Conservation (phyloP, 2,797 vertebrate species). For the Darevskia nairensis region DNA sequence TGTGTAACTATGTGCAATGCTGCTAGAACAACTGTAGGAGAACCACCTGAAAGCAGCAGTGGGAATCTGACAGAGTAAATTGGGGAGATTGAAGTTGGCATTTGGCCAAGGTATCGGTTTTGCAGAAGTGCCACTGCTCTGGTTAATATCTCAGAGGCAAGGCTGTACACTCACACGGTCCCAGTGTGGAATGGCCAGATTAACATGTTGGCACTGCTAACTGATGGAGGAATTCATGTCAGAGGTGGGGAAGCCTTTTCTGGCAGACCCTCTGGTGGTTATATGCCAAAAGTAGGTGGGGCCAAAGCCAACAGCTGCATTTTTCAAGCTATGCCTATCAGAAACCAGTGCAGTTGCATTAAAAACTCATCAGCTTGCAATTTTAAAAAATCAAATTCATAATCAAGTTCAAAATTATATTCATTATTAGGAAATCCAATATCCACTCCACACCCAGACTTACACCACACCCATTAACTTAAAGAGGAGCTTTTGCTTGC, state of each 20-base stretch:
- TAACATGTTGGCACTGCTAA: not conserved
- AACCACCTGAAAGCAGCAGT: not conserved
- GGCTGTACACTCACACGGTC: not conserved
- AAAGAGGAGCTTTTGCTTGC: too few relatives aligned
- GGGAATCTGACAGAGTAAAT: conserved; percentile 42
- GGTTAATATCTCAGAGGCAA: not conserved
- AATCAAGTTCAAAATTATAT: not conserved
- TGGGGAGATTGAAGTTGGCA: conserved; percentile 32
- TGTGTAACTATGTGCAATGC: rapidly evolving
- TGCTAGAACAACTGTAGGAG: not conserved
- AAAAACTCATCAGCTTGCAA: not conserved
- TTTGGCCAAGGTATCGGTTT: conserved; percentile 47
- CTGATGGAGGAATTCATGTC: not conserved
- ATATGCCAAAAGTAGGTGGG: not conserved
- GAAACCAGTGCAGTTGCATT: not conserved
- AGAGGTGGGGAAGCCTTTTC: not conserved
- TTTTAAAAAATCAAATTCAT: not conserved
- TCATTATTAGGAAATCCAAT: too few relatives aligned
- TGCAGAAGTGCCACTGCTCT: not conserved
- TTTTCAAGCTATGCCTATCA: too few relatives aligned
- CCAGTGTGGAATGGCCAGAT: not conserved
- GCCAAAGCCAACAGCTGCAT: not conserved
- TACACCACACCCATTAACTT: too few relatives aligned
- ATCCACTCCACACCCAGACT: too few relatives aligned
- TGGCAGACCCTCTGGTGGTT: not conserved